A percentile compares a stretch with the other conserved stretches of the same genome.
phyloP scores from a whole-genome alignment of 2,113 vertebrate genomes.

The Ameiurus melas region DNA sequence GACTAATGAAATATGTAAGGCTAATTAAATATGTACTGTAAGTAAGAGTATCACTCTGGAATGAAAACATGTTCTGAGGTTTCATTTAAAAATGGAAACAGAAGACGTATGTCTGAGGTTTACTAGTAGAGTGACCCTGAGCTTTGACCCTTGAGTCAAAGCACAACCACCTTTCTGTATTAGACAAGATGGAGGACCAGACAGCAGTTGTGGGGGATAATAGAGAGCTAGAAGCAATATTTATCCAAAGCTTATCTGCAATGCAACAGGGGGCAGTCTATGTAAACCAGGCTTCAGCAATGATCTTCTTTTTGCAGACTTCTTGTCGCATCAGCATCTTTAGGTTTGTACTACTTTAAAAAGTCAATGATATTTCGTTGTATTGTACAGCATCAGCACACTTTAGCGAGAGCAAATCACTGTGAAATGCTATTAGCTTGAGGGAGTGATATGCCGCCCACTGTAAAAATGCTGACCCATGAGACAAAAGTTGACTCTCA shows the following conservation, averaged over 20 bases:
- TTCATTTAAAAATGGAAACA: not conserved
- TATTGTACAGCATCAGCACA: slow-evolving; percentile 37
- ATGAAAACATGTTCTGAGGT: not conserved
- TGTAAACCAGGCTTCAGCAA: not conserved
- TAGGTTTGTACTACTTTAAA: slow-evolving; percentile 18
- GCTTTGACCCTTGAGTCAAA: too few relatives aligned
- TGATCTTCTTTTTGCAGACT: not conserved
- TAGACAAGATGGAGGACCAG: not conserved
- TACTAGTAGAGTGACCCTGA: not conserved
- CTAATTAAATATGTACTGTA: not conserved
- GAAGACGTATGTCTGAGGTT: not conserved
- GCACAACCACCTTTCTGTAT: not conserved
- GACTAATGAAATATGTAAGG: not conserved
- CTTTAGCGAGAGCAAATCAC: not conserved
- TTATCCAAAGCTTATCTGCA: not conserved
- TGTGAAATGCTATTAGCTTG: slow-evolving; percentile 33
- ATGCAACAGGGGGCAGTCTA: not conserved
- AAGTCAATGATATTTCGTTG: slow-evolving; percentile 28
- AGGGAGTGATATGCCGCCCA: slow-evolving; percentile 25
- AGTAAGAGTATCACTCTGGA: not conserved
- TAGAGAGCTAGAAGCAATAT: not conserved
- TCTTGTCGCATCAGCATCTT: slow-evolving; percentile 31
- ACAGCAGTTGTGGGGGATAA: not conserved
- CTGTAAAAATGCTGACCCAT: slow-evolving; percentile 32
- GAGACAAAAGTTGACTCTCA: slow-evolving; percentile 22